Conservation (phyloP, 37 sponge, comb jelly and placozoan genomes). For the Hexactinellida sp. region DNA sequence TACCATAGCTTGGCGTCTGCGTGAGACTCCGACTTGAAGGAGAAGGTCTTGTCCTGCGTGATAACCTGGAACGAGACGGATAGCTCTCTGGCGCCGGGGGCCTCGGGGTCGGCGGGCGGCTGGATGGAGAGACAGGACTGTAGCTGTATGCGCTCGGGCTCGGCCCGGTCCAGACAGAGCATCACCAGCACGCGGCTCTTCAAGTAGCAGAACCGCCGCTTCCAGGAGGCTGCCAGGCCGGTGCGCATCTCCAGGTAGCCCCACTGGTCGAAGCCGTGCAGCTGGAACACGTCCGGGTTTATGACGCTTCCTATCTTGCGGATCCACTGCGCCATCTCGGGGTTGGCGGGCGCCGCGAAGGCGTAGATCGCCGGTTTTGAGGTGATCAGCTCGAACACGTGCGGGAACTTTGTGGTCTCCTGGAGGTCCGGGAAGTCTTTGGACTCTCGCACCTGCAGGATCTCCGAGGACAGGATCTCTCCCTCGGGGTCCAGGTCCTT, state of each 20-base stretch:
- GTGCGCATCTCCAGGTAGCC: neutral
- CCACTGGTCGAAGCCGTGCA: neutral
- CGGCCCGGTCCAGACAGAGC: neutral
- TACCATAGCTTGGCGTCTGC: neutral
- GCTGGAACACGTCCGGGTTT: conserved; percentile 6
- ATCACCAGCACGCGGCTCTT: neutral
- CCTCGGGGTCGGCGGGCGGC: neutral
- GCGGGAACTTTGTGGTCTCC: neutral
- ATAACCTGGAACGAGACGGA: neutral
- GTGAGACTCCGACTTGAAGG: neutral
- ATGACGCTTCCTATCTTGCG: neutral
- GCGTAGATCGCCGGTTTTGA: neutral
- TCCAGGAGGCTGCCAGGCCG: neutral
- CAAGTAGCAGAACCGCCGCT: neutral
- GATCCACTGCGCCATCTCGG: neutral
- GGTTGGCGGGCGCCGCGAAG: neutral
- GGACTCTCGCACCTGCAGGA: neutral
- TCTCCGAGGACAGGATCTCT: conserved; percentile 3
- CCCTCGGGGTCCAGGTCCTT: neutral
- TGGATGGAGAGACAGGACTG: conserved; percentile 15
- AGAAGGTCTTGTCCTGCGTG: neutral
- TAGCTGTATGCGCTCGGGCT: neutral
- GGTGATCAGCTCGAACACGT: neutral
- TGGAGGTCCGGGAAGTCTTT: neutral
- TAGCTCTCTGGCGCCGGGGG: neutral